phyloP scores from a whole-genome alignment of 2,113 vertebrate genomes.

The Hymenochirus boettgeri region DNA sequence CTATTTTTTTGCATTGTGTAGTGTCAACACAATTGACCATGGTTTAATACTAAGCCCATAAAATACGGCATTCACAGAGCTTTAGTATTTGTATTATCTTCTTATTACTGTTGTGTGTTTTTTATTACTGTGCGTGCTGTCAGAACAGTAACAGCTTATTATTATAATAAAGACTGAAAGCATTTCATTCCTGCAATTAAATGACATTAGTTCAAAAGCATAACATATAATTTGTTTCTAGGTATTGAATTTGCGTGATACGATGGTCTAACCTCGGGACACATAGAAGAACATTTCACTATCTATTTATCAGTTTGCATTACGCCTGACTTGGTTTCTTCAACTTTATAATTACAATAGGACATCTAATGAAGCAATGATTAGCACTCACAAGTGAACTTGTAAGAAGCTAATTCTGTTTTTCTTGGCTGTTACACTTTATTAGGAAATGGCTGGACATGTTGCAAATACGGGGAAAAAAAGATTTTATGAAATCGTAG shows the following conservation, averaged over 20 bases:
- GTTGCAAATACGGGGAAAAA: too few relatives aligned
- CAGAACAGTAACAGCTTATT: too few relatives aligned
- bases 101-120: too few relatives aligned
- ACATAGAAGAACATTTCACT: conserved; percentile 26
- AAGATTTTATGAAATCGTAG: too few relatives aligned
- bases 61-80: too few relatives aligned
- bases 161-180: too few relatives aligned
- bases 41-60: too few relatives aligned
- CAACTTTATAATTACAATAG: conserved; percentile 15
- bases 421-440: neutral
- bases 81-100: too few relatives aligned
- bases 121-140: too few relatives aligned
- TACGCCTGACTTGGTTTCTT: conserved; percentile 33
- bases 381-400: conserved; percentile 18
- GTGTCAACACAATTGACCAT: too few relatives aligned
- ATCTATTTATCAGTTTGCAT: conserved; percentile 33
- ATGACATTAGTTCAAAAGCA: conserved; percentile 1
- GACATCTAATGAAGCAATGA: conserved; percentile 28
- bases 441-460: too few relatives aligned
- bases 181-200: neutral
- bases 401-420: conserved; percentile 1
- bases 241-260: conserved; percentile 27
- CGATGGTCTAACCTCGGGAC: conserved; percentile 24
- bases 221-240: conserved; percentile 9
- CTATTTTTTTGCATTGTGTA: too few relatives aligned